Conservation (phyloP, 92 coral and sea anemone genomes). For the Heteractis magnifica region DNA sequence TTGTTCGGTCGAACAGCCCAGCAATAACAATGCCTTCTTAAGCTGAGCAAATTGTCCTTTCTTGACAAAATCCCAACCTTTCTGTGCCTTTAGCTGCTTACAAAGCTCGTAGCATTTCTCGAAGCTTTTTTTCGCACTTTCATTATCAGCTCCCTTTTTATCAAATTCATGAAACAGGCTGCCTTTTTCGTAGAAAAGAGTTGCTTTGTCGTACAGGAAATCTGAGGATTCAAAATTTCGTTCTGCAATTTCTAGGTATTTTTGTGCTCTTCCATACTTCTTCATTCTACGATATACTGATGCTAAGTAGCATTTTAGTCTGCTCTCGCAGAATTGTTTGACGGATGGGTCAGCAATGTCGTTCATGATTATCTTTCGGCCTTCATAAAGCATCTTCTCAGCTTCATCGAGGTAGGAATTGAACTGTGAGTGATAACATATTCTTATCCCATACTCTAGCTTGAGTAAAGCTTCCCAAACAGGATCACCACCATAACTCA, state of each 20-base stretch:
- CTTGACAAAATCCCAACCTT: neutral
- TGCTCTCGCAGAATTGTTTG: neutral
- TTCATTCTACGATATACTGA: neutral
- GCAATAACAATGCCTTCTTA: neutral
- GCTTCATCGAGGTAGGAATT: constrained; percentile 22
- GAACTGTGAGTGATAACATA: constrained; percentile 19
- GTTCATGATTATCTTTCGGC: neutral
- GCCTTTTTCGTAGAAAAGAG: neutral
- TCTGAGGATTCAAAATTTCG: neutral
- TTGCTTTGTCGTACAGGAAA: constrained; percentile 1
- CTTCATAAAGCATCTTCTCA: constrained; percentile 22
- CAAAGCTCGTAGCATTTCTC: neutral
- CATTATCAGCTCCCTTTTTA: neutral
- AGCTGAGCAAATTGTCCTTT: neutral
- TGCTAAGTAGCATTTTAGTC: neutral
- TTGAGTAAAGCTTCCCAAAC: constrained; percentile 23
- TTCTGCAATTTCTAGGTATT: neutral
- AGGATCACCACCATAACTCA: neutral
- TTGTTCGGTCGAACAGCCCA: neutral
- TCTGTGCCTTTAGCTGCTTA: neutral
- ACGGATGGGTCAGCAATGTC: neutral
- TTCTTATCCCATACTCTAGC: constrained; percentile 42
- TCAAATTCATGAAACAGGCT: neutral
- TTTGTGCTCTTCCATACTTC: neutral
- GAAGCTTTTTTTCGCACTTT: neutral